Evolutionary conservation across 37 sponge, comb jelly and placozoan genomes (phyloP).

Genomic region (Aphrocallistes beatrix): DNA sequence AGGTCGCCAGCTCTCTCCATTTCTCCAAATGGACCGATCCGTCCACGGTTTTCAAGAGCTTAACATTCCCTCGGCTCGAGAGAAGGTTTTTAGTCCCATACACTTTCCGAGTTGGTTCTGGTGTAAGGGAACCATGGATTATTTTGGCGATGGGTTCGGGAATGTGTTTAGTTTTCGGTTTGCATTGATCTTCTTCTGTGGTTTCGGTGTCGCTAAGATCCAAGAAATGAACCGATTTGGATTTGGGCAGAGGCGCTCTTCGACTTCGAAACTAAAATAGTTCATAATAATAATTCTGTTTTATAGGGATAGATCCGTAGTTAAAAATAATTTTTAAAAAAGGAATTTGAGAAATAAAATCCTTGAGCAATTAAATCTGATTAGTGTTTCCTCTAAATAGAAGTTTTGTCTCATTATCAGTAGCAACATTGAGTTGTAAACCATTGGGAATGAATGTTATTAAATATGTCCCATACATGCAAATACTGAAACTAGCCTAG

Average conservation of each 20-base stretch:
- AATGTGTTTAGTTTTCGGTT: not conserved
- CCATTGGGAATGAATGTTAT: too few relatives aligned
- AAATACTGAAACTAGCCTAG: too few relatives aligned
- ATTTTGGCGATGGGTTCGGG: not conserved
- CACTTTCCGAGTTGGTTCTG: not conserved
- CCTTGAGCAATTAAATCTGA: too few relatives aligned
- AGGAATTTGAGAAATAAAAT: too few relatives aligned
- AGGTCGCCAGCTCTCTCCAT: not conserved
- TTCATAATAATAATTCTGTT: too few relatives aligned
- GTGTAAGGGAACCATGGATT: not conserved
- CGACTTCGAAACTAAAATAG: too few relatives aligned
- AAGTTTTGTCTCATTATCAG: too few relatives aligned
- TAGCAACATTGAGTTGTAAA: too few relatives aligned
- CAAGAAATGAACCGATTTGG: not conserved
- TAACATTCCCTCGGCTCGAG: not conserved
- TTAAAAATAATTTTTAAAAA: too few relatives aligned
- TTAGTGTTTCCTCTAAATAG: too few relatives aligned
- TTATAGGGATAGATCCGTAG: too few relatives aligned
- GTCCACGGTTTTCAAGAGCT: not conserved
- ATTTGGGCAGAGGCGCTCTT: not conserved
- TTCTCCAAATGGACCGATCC: slow-evolving; percentile 3
- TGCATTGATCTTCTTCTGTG: not conserved
- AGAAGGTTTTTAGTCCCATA: not conserved
- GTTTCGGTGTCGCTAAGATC: not conserved
- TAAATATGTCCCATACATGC: too few relatives aligned